Evolutionary conservation across 2,113 vertebrate genomes (phyloP), one percentile per base, ranked within the genome.

Genomic region (Hypocryptadius cinnamomeus): DNA sequence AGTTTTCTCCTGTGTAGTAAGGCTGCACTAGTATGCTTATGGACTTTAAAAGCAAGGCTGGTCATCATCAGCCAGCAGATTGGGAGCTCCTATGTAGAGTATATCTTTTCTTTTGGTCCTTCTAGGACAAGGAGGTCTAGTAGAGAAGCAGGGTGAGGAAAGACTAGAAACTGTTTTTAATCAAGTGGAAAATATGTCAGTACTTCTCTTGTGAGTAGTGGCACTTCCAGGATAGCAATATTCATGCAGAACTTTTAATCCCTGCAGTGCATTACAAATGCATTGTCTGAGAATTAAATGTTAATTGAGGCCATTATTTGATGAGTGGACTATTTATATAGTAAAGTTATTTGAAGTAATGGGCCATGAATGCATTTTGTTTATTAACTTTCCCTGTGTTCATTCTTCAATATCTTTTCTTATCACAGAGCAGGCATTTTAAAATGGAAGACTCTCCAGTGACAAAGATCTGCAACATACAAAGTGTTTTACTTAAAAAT

Each of bases 261-360:
- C 56, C 54, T 74, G 82, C 47, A 51, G 77, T 80, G 87, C 51
- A 87, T 95, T 93, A 87, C 59, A 61, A 85, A 93, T 90, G 79
- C 68, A 56, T 90, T 92, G 81, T 92, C 71, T 79, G 91, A 89
- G 64, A 94, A 91, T 94, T 94, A 92, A 90, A 85, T 86, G 87
- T 94, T 96, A 94, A 96, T 95, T 92, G 93, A 88, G 72, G 87
- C 93, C 87, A 86, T 95, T 94, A 88, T 92, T 92, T 95, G 90
- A 90, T 93, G 84, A 94, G 87, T 74, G 76, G 85, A 80, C 91
- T 95, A 92, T 93, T 96, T 94, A 94, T 94, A 83, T 71, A 91
- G 71, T 78, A 64, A 96, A 96, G 91, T 96, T 96, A 96, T 92
- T 92, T 91, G 95, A 95, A 91, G 82, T 92, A 96, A 96, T 96